These are phyloP conservation scores for Limnodromus scolopaceus DNA, from an alignment of 2,797 vertebrate genomes.

Conservation along the genomic window DNA sequence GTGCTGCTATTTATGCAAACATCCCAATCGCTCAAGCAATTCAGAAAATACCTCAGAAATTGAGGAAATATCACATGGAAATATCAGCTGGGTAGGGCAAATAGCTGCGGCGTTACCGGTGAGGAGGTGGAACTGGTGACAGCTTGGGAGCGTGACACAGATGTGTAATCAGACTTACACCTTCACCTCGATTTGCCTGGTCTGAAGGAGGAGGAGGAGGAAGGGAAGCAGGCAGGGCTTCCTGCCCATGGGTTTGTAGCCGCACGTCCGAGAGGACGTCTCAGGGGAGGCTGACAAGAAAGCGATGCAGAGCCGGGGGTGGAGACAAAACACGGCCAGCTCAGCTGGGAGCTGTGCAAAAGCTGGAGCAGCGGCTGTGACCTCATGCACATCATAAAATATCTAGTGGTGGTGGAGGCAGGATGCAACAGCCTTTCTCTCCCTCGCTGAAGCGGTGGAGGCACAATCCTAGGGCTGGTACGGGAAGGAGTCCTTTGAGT, in stretches of 20 bases:
- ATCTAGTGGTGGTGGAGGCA: fast-evolving
- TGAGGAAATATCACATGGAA: background rate
- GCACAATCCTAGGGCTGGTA: background rate
- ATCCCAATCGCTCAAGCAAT: background rate
- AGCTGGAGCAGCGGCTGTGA: background rate
- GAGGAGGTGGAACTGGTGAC: background rate
- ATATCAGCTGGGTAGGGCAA: background rate
- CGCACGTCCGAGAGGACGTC: fast-evolving
- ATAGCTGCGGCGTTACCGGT: background rate
- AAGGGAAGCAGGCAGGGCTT: background rate
- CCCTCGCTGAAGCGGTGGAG: background rate
- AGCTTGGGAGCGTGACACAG: background rate
- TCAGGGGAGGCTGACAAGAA: background rate
- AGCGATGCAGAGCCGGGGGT: fast-evolving
- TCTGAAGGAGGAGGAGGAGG: background rate
- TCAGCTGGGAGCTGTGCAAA: background rate
- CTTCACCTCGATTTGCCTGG: background rate
- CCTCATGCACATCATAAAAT: fast-evolving
- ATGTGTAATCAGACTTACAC: background rate
- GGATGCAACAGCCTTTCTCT: background rate
- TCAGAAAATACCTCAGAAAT: background rate
- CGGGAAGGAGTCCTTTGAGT: background rate
- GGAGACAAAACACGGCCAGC: fast-evolving
- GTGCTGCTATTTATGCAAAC: background rate
- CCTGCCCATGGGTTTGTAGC: too few species aligned